phyloP scores from a whole-genome alignment of 2,113 vertebrate genomes.

The Daubentonia madagascariensis region DNA sequence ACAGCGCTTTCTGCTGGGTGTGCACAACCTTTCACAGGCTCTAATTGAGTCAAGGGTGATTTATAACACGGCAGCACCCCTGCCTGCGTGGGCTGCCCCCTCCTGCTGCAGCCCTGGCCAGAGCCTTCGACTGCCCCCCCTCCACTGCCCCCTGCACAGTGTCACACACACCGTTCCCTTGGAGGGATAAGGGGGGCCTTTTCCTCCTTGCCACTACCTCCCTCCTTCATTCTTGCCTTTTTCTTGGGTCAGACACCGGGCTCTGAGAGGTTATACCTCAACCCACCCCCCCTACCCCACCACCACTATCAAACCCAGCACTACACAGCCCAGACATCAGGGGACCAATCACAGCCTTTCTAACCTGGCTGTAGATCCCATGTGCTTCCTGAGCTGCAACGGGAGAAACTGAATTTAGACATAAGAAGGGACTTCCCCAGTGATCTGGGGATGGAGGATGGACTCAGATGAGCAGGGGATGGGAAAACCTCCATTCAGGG shows the following conservation, averaged over 20 bases:
- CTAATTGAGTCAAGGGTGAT: conserved; percentile 69
- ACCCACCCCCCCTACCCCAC: too few species aligned
- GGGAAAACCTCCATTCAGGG: background rate
- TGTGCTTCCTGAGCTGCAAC: background rate
- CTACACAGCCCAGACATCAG: background rate
- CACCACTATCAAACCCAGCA: background rate
- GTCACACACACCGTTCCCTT: conserved; percentile 38
- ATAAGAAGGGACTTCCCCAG: conserved; percentile 28
- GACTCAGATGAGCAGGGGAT: background rate
- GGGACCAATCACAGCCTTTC: conserved; percentile 26
- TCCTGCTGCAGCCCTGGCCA: conserved; percentile 47
- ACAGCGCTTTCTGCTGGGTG: conserved; percentile 70
- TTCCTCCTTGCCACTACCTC: conserved; percentile 1
- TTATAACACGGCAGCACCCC: conserved; percentile 66
- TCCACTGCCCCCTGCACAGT: background rate
- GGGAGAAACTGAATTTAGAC: conserved; percentile 43
- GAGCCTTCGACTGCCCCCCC: background rate
- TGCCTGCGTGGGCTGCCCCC: conserved; percentile 55
- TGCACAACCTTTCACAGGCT: conserved; percentile 68
- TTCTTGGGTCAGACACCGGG: background rate
- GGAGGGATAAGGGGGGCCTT: background rate
- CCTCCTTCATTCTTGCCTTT: conserved; percentile 35
- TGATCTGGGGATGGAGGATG: background rate
- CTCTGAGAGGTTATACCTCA: conserved; percentile 4
- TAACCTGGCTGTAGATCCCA: background rate